Evolutionary conservation across 1,140 invertebrate genomes (phyloP).

Genomic region (Galleria mellonella): DNA sequence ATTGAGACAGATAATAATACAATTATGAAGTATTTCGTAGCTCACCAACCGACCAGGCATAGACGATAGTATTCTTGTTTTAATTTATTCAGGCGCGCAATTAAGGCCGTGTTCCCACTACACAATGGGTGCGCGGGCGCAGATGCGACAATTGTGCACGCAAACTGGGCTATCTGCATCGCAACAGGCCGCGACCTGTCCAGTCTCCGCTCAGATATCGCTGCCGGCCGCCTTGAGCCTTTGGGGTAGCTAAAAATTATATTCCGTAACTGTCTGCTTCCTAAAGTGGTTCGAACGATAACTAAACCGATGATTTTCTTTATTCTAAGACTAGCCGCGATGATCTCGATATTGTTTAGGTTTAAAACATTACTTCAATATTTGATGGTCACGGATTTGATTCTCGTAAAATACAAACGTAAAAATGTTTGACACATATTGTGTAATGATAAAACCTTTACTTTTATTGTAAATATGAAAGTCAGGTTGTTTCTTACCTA

Average conservation of each 20-base stretch:
- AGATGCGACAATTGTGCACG: slow-evolving; percentile 59
- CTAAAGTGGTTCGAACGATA: no score
- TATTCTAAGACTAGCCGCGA: no score
- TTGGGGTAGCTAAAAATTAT: slow-evolving; percentile 17
- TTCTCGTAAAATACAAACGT: no score
- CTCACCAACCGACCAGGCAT: slow-evolving; percentile 11
- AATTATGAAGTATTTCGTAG: slow-evolving; percentile 2
- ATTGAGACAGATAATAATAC: background rate
- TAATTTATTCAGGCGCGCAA: slow-evolving; percentile 66
- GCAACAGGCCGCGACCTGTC: slow-evolving; percentile 26
- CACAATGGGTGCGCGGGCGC: slow-evolving; percentile 53
- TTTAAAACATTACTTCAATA: no score
- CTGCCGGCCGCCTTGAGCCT: slow-evolving; percentile 24
- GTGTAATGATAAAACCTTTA: no score
- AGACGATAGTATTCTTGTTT: slow-evolving; percentile 55
- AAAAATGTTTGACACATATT: no score
- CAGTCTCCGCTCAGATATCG: slow-evolving; percentile 15
- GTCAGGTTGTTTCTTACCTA: no score
- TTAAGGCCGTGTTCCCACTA: slow-evolving; percentile 60
- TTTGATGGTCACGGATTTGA: no score
- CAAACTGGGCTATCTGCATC: slow-evolving; percentile 60
- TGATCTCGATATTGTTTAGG: no score
- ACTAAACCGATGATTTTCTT: no score
- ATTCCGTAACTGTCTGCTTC: no score
- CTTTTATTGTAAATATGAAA: no score